A percentile compares a stretch with the other conserved stretches of the same genome.
Evolutionary conservation across 2,113 vertebrate genomes (phyloP).

Genomic region (Isurus oxyrinchus): DNA sequence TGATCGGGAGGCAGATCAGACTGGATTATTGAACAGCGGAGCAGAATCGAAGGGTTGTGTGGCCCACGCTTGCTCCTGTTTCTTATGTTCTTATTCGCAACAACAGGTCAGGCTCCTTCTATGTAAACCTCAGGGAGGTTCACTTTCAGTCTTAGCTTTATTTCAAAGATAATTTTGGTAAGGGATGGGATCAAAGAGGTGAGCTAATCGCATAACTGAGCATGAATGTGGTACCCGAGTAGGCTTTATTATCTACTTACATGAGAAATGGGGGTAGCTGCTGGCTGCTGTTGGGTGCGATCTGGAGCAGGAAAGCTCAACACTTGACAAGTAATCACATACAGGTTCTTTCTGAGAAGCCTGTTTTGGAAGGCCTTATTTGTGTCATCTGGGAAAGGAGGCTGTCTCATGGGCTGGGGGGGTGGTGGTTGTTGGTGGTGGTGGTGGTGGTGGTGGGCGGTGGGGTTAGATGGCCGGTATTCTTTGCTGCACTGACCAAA

Average conservation of each 20-base stretch:
- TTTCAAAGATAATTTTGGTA: not conserved
- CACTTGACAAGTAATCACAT: not conserved
- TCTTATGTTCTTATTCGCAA: no score
- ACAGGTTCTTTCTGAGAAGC: not conserved
- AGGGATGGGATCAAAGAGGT: not conserved
- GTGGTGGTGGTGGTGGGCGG: no score
- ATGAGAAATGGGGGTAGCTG: not conserved
- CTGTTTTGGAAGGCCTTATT: not conserved
- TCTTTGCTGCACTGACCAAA: no score
- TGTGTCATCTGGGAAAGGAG: not conserved
- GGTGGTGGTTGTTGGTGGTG: no score
- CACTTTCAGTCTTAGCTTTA: no score
- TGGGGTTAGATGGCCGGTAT: not conserved
- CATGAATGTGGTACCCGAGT: not conserved
- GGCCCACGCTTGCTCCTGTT: not conserved
- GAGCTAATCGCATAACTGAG: not conserved
- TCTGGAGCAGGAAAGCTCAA: not conserved
- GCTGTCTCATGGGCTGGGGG: not conserved
- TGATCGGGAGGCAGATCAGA: not conserved
- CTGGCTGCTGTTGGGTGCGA: not conserved
- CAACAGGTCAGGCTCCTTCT: not conserved
- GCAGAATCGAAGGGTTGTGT: not conserved
- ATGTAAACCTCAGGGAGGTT: not conserved
- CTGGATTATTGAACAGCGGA: not conserved
- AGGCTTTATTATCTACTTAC: not conserved